Evolutionary conservation across 2,113 vertebrate genomes (phyloP).

Genomic region (Cyanocitta stelleri): DNA sequence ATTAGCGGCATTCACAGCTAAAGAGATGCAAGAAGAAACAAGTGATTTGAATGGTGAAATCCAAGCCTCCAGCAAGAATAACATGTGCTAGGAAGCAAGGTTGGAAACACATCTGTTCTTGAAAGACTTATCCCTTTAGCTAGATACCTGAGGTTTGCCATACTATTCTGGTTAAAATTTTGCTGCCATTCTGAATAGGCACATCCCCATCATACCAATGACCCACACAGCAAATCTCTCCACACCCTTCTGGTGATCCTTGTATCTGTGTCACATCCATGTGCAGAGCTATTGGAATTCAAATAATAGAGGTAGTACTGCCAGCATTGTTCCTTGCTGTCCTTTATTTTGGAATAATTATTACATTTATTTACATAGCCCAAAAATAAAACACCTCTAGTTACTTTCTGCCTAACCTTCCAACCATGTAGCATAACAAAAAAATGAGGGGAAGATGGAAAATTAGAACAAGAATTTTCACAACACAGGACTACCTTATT

Average conservation of each 20-base stretch:
- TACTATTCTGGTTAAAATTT: background rate
- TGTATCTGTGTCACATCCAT: background rate
- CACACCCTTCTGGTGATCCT: rapidly evolving
- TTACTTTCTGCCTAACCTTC: background rate
- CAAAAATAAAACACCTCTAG: background rate
- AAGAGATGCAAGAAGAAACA: background rate
- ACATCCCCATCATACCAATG: background rate
- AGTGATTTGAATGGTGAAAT: background rate
- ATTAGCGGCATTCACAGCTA: background rate
- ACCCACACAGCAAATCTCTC: background rate
- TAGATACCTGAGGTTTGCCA: background rate
- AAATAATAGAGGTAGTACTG: background rate
- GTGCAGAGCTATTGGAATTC: background rate
- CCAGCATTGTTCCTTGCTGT: background rate
- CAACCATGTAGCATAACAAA: background rate
- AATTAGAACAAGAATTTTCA: background rate
- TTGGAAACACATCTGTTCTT: background rate
- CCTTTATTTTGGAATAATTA: background rate
- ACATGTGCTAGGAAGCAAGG: background rate
- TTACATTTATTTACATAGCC: background rate
- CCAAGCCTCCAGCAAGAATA: background rate
- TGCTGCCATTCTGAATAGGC: background rate
- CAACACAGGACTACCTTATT: background rate
- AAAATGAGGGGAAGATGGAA: background rate
- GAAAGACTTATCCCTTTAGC: background rate